Evolutionary conservation across 1,140 invertebrate genomes (phyloP).

Genomic region (Drosophila bifasciata): DNA sequence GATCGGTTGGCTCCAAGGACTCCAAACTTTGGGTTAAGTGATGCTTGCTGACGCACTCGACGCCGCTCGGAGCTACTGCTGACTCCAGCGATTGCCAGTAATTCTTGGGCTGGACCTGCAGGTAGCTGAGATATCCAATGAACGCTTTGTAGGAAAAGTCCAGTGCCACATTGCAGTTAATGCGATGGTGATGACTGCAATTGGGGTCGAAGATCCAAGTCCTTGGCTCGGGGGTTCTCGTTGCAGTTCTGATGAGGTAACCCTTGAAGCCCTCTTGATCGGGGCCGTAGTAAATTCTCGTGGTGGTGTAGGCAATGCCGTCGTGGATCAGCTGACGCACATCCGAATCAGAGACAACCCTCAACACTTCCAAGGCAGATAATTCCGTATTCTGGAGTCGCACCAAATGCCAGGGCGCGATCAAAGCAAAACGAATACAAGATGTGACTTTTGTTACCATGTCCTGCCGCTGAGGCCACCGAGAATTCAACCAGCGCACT

Average conservation of each 20-base stretch:
- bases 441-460: conserved; percentile 7
- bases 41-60: conserved; percentile 23
- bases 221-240: conserved; percentile 36
- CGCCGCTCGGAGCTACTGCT: conserved; percentile 9
- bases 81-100: conserved; percentile 50
- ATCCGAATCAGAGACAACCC: conserved; percentile 12
- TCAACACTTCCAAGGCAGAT: conserved; percentile 12
- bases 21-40: neutral
- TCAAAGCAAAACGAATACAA: conserved; percentile 47
- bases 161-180: conserved; percentile 36
- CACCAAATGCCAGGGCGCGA: conserved; percentile 56
- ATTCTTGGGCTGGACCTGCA: conserved; percentile 39
- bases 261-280: conserved; percentile 46
- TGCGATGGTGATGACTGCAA: conserved; percentile 57
- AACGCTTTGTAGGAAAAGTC: conserved; percentile 47
- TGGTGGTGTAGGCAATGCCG: conserved; percentile 59
- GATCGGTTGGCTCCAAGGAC: neutral
- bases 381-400: conserved; percentile 26
- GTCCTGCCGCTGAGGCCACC: conserved; percentile 47
- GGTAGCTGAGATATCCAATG: conserved; percentile 35
- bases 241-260: conserved; percentile 26
- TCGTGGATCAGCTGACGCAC: conserved; percentile 52
- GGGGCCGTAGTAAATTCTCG: conserved; percentile 44
- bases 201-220: conserved; percentile 57
- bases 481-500: conserved; percentile 52